Conservation (phyloP, 2,888 invertebrate genomes). For the Sturmia bella region DNA sequence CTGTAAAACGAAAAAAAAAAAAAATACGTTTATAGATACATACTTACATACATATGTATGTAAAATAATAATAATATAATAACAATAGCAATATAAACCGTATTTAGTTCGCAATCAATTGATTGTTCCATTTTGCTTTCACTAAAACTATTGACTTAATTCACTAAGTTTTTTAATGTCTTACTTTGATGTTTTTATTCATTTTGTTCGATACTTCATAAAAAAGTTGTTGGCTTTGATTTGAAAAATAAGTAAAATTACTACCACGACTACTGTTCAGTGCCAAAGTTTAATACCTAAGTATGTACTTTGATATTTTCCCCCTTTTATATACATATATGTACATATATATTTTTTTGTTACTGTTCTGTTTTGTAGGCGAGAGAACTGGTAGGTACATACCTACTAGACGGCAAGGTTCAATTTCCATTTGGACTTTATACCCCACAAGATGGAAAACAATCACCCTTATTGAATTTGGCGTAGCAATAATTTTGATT, state of each 20-base stretch:
- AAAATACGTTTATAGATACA: background rate
- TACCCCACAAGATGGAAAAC: slow-evolving; percentile 31
- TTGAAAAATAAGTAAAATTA: slow-evolving; percentile 32
- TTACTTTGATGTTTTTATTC: slow-evolving; percentile 38
- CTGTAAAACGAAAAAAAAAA: slow-evolving; percentile 11
- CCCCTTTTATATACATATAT: too few species aligned
- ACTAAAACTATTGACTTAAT: background rate
- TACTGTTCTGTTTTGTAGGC: slow-evolving; percentile 26
- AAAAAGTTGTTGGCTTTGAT: slow-evolving; percentile 11
- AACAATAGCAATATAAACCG: too few species aligned
- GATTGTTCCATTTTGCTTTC: too few species aligned
- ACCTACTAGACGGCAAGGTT: slow-evolving; percentile 9
- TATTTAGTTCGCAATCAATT: too few species aligned
- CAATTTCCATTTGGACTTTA: slow-evolving; percentile 44
- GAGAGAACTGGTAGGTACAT: slow-evolving; percentile 50
- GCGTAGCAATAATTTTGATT: too few species aligned
- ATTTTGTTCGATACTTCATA: slow-evolving; percentile 25
- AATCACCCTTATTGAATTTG: too few species aligned
- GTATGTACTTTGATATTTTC: slow-evolving; percentile 4
- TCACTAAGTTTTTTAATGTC: slow-evolving; percentile 33
- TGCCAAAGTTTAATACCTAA: slow-evolving; percentile 63
- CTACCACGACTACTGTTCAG: slow-evolving; percentile 53
- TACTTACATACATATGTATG: background rate
- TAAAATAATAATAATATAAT: background rate
- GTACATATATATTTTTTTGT: too few species aligned